Conservation (phyloP, 30 jellyfish, hydroid and myxozoan species). For the Nemopilema nomurai region DNA sequence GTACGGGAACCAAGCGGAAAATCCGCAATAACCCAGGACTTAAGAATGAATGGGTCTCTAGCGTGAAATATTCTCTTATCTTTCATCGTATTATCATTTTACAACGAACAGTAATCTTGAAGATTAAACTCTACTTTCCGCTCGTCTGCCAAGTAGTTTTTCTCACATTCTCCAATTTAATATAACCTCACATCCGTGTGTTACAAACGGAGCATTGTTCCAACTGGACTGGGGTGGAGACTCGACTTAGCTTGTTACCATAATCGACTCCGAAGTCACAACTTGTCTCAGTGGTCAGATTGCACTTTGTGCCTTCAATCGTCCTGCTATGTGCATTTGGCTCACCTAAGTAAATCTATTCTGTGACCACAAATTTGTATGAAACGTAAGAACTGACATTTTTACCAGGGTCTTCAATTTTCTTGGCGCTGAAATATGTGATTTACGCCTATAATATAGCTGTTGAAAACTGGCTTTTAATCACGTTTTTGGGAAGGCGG, state of each 20-base stretch:
- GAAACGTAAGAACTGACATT: background rate
- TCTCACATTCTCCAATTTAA: constrained; percentile 34
- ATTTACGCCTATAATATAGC: too few species aligned
- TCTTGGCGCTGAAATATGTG: background rate
- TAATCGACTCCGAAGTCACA: background rate
- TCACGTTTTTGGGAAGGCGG: background rate
- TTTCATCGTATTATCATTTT: background rate
- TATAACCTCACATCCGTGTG: background rate
- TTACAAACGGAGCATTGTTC: background rate
- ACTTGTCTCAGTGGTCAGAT: background rate
- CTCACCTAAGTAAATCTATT: background rate
- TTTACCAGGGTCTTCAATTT: background rate
- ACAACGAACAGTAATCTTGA: constrained; percentile 4
- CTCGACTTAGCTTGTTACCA: background rate
- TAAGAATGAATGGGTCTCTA: background rate
- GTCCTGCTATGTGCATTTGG: background rate
- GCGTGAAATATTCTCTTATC: background rate
- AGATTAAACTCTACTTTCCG: constrained; percentile 39
- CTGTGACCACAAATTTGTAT: background rate
- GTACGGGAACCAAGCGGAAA: background rate
- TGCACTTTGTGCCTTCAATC: background rate
- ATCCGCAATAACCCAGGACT: background rate
- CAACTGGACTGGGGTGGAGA: background rate
- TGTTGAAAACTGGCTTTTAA: too few species aligned
- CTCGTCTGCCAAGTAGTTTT: constrained; percentile 30